Percentiles rank a stretch among this genome's conserved stretches.
These are phyloP conservation scores for Noctilio leporinus DNA, from an alignment of 2,113 vertebrate genomes.

Conservation along the genomic window DNA sequence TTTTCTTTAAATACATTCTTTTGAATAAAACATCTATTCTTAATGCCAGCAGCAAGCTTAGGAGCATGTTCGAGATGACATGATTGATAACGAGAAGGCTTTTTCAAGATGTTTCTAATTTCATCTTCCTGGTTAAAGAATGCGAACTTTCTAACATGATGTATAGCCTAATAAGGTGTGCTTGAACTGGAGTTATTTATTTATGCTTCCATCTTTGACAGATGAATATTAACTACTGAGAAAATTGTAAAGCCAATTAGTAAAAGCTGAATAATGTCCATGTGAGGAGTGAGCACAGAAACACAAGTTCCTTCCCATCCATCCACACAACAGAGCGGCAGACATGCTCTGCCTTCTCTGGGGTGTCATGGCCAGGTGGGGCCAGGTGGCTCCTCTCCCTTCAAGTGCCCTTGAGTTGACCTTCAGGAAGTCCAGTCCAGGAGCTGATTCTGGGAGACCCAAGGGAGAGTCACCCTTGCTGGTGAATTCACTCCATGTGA, in stretches of 20 bases:
- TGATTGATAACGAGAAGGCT: constrained; percentile 81
- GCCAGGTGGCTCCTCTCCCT: background rate
- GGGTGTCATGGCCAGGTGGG: background rate
- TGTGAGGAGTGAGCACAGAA: background rate
- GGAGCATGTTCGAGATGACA: constrained; percentile 80
- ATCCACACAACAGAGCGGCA: background rate
- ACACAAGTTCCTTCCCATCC: background rate
- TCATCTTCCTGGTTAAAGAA: constrained; percentile 73
- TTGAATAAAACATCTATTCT: constrained; percentile 82
- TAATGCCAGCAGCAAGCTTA: constrained; percentile 77
- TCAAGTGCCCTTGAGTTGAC: background rate
- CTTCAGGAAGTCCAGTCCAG: background rate
- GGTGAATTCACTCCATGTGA: background rate
- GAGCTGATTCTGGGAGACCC: background rate
- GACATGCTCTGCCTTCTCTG: background rate
- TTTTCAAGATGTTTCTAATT: constrained; percentile 82
- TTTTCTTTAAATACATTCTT: constrained; percentile 83
- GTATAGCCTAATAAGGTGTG: constrained; percentile 67
- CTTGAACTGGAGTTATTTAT: constrained; percentile 67
- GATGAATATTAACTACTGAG: constrained; percentile 57
- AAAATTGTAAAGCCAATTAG: constrained; percentile 61
- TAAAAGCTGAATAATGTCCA: constrained; percentile 52
- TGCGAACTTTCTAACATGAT: constrained; percentile 68
- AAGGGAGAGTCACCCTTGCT: background rate
- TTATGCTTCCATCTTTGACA: constrained; percentile 65